Evolutionary conservation across 2,113 vertebrate species (phyloP).

Genomic region (Morone saxatilis): DNA sequence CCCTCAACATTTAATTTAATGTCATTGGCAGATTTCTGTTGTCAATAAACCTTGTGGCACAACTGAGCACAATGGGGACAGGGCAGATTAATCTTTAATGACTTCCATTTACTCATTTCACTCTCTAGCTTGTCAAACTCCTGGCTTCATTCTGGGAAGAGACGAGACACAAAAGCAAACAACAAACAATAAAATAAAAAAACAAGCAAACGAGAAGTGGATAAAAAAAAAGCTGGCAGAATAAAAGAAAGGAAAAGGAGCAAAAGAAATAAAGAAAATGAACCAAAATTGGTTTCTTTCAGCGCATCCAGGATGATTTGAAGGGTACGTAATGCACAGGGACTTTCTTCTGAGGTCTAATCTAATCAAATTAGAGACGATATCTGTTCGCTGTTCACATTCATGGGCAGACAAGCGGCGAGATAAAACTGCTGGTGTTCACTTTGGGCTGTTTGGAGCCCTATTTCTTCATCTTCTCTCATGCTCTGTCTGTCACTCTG

Average conservation of each 20-base stretch:
- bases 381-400: background rate
- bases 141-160: background rate
- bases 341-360: background rate
- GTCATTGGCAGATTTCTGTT: slow-evolving; percentile 22
- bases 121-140: slow-evolving; percentile 3
- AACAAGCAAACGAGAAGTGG: background rate
- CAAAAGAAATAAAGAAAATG: background rate
- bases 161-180: background rate
- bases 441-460: background rate
- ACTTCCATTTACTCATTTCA: slow-evolving; percentile 36
- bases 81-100: slow-evolving; percentile 39
- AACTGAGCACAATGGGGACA: slow-evolving; percentile 20
- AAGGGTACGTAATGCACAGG: background rate
- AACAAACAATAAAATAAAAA: background rate
- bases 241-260: background rate
- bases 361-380: background rate
- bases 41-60: slow-evolving; percentile 14
- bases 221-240: background rate
- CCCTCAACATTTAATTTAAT: slow-evolving; percentile 31
- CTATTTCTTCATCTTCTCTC: background rate
- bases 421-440: slow-evolving; percentile 7
- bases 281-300: background rate
- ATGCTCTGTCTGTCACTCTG: background rate
- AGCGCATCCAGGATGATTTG: background rate
- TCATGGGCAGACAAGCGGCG: background rate